Base-by-base conservation (phyloP, 2,113 vertebrate genomes). In the Gorilla gorilla region DNA sequence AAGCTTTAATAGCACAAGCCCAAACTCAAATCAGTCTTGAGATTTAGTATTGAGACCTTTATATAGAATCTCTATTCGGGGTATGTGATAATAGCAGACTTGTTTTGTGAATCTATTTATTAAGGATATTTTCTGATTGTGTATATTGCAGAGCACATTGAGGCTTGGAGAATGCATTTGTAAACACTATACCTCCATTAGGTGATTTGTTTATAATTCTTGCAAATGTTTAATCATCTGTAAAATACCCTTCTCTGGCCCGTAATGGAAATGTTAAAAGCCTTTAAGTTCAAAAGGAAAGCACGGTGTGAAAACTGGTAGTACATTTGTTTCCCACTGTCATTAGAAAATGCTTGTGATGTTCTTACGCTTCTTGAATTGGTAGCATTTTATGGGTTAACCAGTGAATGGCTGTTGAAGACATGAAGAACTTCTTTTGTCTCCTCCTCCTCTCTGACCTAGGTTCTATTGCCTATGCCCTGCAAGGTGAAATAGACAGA, bases 241-340 rank as follows among this genome's bases (percentile, higher is more conserved):
- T 95, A 35, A 82, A 93, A 66, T 93, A 61, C 43, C 52, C 43
- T 83, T 97, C 18, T 13, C 43, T 88, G 43, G 61, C 66, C 40
- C 89, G 25, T 90, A 66, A 79, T 95, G 84, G 61, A 90, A 78
- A 78, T 88, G n/a, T 57, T 84, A 61, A 82, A 94, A 40, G 78
- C 32, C 40, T 96, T 93, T 78, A 27, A 83, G 70, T 93, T 90
- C 64, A 55, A 55, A 93, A 94, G 76, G 61, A 92, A 79, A 94
- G 78, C 25, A 9, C 92, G 59, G 48, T 59, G 18, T 96, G 94
- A 93, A 94, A 94, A 78, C 50, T 64, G 8, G 40, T 57, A 43
- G 88, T 68, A 45, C 59, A 35, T 0, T 78, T 45, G 40, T 90
- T 92, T 72, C 50, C 25, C n/a, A 38, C 23, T 68, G 22, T 78